Conservation (phyloP, 2,113 vertebrate species). For the Mus musculus region GRCm39 chr6:98565501-98566000, state of each 20-base stretch:
- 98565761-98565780: slow-evolving; percentile 39
- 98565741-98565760: slow-evolving; percentile 44
- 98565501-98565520: slow-evolving; percentile 31
- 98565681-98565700: slow-evolving; percentile 29
- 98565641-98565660: slow-evolving; percentile 28
- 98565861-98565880: slow-evolving; percentile 2
- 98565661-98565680: slow-evolving; percentile 12
- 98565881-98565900: not conserved
- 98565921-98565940: slow-evolving; percentile 83
- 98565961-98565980: slow-evolving; percentile 79
- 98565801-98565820: slow-evolving; percentile 34
- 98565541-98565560: slow-evolving; percentile 41
- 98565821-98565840: slow-evolving; percentile 58
- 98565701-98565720: slow-evolving; percentile 28
- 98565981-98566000: slow-evolving; percentile 84
- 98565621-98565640: slow-evolving; percentile 42
- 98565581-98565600: not conserved
- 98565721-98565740: slow-evolving; percentile 46
- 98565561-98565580: slow-evolving; percentile 37
- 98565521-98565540: slow-evolving; percentile 21
- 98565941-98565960: slow-evolving; percentile 85
- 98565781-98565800: not conserved
- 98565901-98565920: slow-evolving; percentile 75
- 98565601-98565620: slow-evolving; percentile 19
- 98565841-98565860: slow-evolving; percentile 41